Percentiles rank a stretch among this genome's conserved stretches.
Evolutionary conservation across 2,888 invertebrate species (phyloP).

Genomic region (Eutolmus rufibarbis): DNA sequence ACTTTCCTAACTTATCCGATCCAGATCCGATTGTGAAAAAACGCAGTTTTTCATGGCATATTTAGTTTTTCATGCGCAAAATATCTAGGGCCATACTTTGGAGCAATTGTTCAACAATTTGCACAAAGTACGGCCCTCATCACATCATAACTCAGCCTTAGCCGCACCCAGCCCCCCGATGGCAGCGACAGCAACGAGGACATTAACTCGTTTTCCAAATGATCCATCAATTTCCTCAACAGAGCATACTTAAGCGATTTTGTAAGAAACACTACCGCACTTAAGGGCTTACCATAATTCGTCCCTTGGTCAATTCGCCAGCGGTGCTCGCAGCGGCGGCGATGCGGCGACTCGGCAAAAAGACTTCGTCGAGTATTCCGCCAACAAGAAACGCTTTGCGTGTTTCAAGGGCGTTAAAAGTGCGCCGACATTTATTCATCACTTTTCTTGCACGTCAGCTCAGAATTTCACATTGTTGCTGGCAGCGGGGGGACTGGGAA

Average conservation of each 20-base stretch:
- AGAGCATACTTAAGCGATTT: neutral
- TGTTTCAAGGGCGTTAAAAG: constrained; percentile 43
- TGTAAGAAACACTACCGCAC: constrained; percentile 1
- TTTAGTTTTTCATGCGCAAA: neutral
- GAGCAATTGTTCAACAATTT: neutral
- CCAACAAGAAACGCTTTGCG: constrained; percentile 41
- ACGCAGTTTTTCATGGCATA: too few species aligned
- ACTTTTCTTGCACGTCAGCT: constrained; percentile 42
- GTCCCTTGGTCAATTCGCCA: constrained; percentile 15
- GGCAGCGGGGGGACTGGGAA: neutral
- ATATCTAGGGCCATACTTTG: neutral
- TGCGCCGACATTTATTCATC: constrained; percentile 45
- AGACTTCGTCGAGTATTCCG: neutral
- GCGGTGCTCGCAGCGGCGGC: neutral
- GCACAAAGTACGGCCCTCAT: neutral
- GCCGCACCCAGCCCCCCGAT: neutral
- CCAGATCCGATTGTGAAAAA: too few species aligned
- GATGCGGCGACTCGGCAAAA: neutral
- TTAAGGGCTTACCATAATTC: constrained; percentile 13
- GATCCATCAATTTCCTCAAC: constrained; percentile 19
- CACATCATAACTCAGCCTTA: constrained; percentile 14
- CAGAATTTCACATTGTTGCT: constrained; percentile 22
- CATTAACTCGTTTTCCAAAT: constrained; percentile 33
- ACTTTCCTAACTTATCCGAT: too few species aligned
- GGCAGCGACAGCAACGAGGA: neutral